Conservation (phyloP, 2,113 vertebrate genomes). For the Antigone vipio region DNA sequence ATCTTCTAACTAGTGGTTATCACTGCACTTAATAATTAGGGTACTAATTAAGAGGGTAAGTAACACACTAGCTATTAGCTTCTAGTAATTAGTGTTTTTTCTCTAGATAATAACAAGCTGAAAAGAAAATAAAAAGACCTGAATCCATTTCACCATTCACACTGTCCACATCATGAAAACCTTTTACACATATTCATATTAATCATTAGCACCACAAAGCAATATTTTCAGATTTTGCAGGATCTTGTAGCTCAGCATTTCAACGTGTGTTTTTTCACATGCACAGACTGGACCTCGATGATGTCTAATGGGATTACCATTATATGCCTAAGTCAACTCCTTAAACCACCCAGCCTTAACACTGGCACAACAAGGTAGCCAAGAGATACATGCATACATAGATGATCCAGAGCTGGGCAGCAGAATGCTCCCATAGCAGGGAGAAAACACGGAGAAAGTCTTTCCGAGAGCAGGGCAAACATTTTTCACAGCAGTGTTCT, state of each 20-base stretch:
- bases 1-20: conserved; percentile 46
- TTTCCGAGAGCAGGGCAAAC: not conserved
- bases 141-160: conserved; percentile 1
- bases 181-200: not conserved
- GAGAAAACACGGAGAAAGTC: not conserved
- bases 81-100: conserved; percentile 45
- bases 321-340: not conserved
- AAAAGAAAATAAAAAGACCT: conserved; percentile 31
- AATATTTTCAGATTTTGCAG: not conserved
- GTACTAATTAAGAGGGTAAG: conserved; percentile 54
- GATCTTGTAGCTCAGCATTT: not conserved
- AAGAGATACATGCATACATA: not conserved
- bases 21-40: conserved; percentile 50
- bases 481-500: not conserved
- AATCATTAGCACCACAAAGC: not conserved
- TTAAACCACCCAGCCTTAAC: not conserved
- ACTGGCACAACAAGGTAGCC: not conserved
- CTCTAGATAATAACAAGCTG: conserved; percentile 39
- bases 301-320: not conserved
- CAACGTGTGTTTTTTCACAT: fast-evolving
- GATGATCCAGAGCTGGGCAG: not conserved
- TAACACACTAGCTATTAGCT: conserved; percentile 45
- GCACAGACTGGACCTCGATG: not conserved
- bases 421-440: not conserved
- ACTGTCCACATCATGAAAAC: not conserved